These are phyloP conservation scores for Microcebus murinus DNA, from an alignment of 2,113 vertebrate species.

Conservation along the genomic window DNA sequence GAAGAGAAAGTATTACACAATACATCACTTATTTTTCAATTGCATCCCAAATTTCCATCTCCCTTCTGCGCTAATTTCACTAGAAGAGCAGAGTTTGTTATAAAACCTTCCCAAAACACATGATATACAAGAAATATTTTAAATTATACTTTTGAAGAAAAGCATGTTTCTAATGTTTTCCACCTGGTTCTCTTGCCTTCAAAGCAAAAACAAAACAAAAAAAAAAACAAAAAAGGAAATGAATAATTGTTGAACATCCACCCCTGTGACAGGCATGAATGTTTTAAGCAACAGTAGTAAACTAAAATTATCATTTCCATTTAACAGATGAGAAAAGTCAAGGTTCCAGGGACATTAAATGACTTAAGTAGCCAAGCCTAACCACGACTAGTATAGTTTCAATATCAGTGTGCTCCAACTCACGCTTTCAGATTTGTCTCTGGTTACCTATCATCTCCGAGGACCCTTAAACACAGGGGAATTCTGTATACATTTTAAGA, in stretches of 20 bases:
- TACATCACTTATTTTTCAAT: background rate
- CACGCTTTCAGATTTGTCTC: background rate
- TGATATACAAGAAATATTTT: background rate
- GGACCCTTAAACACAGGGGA: background rate
- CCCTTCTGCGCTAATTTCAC: background rate
- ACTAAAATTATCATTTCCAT: conserved; percentile 5
- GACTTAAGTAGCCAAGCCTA: background rate
- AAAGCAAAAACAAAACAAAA: background rate
- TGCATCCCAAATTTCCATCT: background rate
- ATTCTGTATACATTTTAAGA: background rate
- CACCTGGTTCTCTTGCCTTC: background rate
- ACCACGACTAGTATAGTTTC: background rate
- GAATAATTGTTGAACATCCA: background rate
- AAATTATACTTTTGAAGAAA: conserved; percentile 9
- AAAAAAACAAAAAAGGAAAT: conserved; percentile 9
- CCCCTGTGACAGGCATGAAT: background rate
- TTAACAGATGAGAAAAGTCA: background rate
- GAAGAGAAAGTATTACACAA: background rate
- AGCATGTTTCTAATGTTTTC: background rate
- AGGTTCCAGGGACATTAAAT: background rate
- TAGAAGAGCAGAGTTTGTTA: background rate
- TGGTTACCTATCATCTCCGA: background rate
- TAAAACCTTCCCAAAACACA: conserved; percentile 20
- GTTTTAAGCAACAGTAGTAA: background rate
- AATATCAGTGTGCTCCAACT: background rate